These are phyloP conservation scores for Tricholaema leucomelas DNA, from an alignment of 2,113 vertebrate species.

Conservation along the genomic window DNA sequence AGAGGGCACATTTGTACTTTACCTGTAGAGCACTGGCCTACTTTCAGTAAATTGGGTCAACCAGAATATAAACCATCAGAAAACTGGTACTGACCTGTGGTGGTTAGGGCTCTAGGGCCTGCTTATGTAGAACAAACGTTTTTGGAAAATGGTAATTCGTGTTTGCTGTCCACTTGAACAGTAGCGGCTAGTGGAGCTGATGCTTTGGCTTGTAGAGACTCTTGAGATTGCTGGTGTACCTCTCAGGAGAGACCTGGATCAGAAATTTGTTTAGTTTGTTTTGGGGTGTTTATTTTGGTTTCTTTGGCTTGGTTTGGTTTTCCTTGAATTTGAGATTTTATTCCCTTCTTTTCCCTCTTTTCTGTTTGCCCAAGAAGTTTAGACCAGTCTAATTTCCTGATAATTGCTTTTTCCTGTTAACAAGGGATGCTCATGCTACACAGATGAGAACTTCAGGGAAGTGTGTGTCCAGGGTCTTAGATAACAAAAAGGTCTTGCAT, in stretches of 20 bases:
- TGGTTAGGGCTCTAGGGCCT: neutral
- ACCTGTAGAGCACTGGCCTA: constrained; percentile 47
- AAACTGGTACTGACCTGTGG: neutral
- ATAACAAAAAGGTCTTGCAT: neutral
- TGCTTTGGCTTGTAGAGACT: neutral
- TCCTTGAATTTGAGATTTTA: neutral
- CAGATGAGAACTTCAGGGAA: neutral
- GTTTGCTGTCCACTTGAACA: neutral
- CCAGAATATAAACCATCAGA: neutral
- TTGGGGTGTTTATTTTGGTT: neutral
- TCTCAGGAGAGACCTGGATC: neutral
- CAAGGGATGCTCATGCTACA: neutral
- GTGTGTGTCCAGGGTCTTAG: neutral
- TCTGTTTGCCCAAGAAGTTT: neutral
- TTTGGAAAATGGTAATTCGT: neutral
- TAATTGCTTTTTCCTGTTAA: neutral
- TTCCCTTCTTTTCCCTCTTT: neutral
- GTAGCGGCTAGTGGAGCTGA: neutral
- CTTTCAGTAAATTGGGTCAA: constrained; percentile 30
- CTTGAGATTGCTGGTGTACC: neutral
- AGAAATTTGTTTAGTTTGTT: neutral
- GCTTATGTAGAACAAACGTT: neutral
- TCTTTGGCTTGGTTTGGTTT: neutral
- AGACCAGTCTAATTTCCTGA: neutral
- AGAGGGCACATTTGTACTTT: neutral